Evolutionary conservation across 2,113 vertebrate genomes (phyloP).

Genomic region (Rynchops niger): DNA sequence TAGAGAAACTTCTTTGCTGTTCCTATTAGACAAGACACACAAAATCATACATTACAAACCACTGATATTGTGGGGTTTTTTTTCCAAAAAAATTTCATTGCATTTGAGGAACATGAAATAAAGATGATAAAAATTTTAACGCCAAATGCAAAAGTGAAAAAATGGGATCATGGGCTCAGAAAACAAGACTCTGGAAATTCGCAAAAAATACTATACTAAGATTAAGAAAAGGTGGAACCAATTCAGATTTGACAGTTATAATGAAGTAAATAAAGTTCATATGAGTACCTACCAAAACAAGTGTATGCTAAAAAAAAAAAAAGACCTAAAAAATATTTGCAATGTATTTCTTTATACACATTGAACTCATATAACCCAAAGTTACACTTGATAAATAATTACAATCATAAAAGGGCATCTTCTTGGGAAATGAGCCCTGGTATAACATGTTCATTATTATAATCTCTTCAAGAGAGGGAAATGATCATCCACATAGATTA

Average conservation of each 20-base stretch:
- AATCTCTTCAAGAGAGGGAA: background rate
- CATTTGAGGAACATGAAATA: background rate
- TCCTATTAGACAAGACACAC: background rate
- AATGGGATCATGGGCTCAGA: background rate
- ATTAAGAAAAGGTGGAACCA: background rate
- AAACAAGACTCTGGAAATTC: background rate
- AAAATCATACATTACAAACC: background rate
- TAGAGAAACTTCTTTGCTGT: background rate
- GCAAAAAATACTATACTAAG: background rate
- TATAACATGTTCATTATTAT: background rate
- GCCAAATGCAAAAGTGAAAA: background rate
- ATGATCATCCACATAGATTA: background rate
- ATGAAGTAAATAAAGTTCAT: background rate
- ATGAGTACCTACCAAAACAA: background rate
- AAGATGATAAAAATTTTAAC: background rate
- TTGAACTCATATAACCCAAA: background rate
- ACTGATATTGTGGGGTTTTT: rapidly evolving
- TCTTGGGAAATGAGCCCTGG: background rate
- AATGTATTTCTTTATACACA: background rate
- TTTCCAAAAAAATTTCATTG: background rate
- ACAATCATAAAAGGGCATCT: background rate
- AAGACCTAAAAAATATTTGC: background rate
- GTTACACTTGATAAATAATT: background rate
- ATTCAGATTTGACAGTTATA: background rate
- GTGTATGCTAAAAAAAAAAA: background rate